These are phyloP conservation scores for Tenebrosternarchus preto DNA, from an alignment of 2,113 vertebrate genomes.

Conservation along the genomic window DNA sequence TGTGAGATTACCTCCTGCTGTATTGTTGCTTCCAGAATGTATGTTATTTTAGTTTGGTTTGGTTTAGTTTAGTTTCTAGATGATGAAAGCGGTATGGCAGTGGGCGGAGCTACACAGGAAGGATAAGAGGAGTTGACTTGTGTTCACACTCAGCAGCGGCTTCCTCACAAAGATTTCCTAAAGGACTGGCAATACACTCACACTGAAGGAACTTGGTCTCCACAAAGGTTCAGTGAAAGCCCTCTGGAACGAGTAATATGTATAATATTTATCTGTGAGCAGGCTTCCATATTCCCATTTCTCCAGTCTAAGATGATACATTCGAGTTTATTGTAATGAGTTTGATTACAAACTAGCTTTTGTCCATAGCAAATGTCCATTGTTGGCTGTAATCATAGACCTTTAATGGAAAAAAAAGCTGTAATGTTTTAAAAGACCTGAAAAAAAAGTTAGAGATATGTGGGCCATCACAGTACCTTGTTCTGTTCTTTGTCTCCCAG, in stretches of 20 bases:
- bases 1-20: conserved; percentile 12
- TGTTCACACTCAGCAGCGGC: background rate
- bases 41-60: too few relatives aligned
- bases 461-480: conserved; percentile 57
- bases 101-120: too few relatives aligned
- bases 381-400: background rate
- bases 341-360: background rate
- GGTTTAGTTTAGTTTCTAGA: too few relatives aligned
- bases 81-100: too few relatives aligned
- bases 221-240: background rate
- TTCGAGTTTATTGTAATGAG: background rate
- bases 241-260: too few relatives aligned
- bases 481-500: conserved; percentile 63
- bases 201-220: conserved; percentile 29
- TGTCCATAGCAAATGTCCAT: background rate
- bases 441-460: conserved; percentile 61
- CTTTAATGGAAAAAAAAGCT: background rate
- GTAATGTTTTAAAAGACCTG: conserved; percentile 43
- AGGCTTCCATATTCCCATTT: background rate
- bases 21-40: background rate
- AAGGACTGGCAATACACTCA: conserved; percentile 52
- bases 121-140: too few relatives aligned
- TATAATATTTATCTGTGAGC: background rate
- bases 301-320: background rate
- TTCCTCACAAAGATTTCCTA: conserved; percentile 56